A percentile compares a stretch with the other conserved stretches of the same genome.
These are phyloP conservation scores for Mesitornis unicolor DNA, from an alignment of 2,113 vertebrate species.

Conservation along the genomic window DNA sequence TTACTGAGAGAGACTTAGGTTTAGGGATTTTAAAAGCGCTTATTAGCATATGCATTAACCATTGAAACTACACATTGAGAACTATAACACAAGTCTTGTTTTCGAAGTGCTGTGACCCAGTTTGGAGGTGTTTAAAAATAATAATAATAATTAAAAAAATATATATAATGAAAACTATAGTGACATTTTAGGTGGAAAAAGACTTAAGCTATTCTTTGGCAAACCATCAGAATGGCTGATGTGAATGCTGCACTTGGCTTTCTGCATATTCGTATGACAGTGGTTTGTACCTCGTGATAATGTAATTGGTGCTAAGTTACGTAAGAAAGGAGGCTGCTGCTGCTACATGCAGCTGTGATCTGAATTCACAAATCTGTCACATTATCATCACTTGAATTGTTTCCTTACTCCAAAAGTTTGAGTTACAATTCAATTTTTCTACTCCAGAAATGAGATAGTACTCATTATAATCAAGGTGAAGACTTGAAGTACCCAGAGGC, in stretches of 20 bases:
- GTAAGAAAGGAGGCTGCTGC: not conserved
- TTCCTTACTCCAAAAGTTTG: not conserved
- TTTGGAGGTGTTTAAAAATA: not conserved
- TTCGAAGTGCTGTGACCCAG: accelerated
- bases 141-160: not conserved
- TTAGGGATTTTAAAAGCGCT: not conserved
- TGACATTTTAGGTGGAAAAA: not conserved
- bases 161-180: not conserved
- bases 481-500: not conserved
- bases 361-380: not conserved
- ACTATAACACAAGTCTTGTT: not conserved
- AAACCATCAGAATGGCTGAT: not conserved
- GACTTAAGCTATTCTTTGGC: not conserved
- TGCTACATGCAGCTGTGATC: not conserved
- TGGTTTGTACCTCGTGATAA: not conserved
- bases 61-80: not conserved
- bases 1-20: not conserved
- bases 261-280: not conserved
- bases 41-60: not conserved
- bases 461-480: not conserved
- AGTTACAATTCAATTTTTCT: not conserved
- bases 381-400: not conserved
- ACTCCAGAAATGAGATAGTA: not conserved
- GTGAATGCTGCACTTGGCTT: not conserved
- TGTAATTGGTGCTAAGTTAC: not conserved